phyloP scores from a whole-genome alignment of 2,113 vertebrate species.

The Etheostoma spectabile region DNA sequence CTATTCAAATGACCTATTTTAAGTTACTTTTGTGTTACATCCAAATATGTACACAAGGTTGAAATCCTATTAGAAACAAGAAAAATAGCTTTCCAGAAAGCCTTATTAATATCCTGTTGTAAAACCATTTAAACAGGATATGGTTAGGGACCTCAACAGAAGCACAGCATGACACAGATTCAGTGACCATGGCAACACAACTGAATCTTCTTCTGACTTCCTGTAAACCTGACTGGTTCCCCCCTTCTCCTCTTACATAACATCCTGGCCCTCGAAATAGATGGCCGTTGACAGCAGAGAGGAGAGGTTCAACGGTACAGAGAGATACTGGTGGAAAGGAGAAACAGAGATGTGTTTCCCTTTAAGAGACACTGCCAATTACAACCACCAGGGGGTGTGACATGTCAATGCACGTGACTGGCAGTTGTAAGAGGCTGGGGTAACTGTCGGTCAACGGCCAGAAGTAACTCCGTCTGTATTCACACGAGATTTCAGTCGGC shows the following conservation, averaged over 20 bases:
- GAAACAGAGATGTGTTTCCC: not conserved
- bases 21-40: not conserved
- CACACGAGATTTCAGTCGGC: slow-evolving; percentile 36
- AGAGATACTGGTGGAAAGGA: not conserved
- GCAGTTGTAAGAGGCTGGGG: slow-evolving; percentile 32
- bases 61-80: not conserved
- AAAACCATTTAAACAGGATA: not conserved
- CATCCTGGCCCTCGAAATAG: slow-evolving; percentile 20
- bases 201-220: slow-evolving; percentile 30
- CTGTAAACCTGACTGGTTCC: slow-evolving; percentile 30
- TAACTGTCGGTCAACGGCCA: slow-evolving; percentile 78
- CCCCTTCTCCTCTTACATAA: slow-evolving; percentile 41
- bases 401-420: not conserved
- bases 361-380: slow-evolving; percentile 21
- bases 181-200: slow-evolving; percentile 17
- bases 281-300: not conserved
- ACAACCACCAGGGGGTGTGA: slow-evolving; percentile 66
- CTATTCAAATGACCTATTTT: not conserved
- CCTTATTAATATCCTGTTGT: not conserved
- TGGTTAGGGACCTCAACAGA: not conserved
- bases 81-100: not conserved
- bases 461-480: slow-evolving; percentile 57
- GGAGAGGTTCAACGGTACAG: not conserved
- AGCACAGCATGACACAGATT: slow-evolving; percentile 7
- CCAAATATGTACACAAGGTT: not conserved